phyloP scores from a whole-genome alignment of 2,888 invertebrate genomes.

The Caenorhabditis sp. region DNA sequence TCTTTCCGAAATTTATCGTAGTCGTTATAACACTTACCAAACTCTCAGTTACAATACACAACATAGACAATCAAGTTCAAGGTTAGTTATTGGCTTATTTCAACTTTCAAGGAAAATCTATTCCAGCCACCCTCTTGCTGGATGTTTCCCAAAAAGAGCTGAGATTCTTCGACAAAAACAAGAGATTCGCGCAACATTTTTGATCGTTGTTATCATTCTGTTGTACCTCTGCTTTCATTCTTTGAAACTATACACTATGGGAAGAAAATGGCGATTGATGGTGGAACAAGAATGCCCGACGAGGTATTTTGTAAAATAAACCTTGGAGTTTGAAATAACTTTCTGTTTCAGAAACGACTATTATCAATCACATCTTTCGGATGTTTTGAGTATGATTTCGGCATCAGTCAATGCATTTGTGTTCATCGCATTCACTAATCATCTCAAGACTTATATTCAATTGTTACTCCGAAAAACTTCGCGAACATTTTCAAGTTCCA shows the following conservation, averaged over 20 bases:
- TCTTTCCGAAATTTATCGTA: constrained; percentile 64
- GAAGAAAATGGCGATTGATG: constrained; percentile 67
- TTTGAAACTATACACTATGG: constrained; percentile 61
- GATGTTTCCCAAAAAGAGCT: constrained; percentile 52
- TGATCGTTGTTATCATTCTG: constrained; percentile 67
- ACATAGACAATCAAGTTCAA: constrained; percentile 38
- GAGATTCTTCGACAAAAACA: constrained; percentile 64
- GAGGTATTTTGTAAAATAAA: constrained; percentile 40
- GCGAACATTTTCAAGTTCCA: constrained; percentile 64
- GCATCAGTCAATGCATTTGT: constrained; percentile 70
- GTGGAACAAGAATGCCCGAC: constrained; percentile 64
- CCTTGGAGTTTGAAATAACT: neutral
- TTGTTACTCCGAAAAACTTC: constrained; percentile 68
- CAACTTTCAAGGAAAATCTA: neutral
- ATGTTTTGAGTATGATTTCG: constrained; percentile 67
- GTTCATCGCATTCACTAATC: constrained; percentile 70
- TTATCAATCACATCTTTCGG: constrained; percentile 64
- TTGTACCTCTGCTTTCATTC: constrained; percentile 68
- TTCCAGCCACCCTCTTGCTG: constrained; percentile 54
- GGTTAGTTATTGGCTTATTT: constrained; percentile 29
- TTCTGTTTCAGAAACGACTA: constrained; percentile 66
- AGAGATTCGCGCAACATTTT: constrained; percentile 61
- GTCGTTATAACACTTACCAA: constrained; percentile 57
- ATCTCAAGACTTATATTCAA: constrained; percentile 60
- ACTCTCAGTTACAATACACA: constrained; percentile 25